These are phyloP conservation scores for Eleginops maclovinus DNA, from an alignment of 2,113 vertebrate species.

Conservation along the genomic window DNA sequence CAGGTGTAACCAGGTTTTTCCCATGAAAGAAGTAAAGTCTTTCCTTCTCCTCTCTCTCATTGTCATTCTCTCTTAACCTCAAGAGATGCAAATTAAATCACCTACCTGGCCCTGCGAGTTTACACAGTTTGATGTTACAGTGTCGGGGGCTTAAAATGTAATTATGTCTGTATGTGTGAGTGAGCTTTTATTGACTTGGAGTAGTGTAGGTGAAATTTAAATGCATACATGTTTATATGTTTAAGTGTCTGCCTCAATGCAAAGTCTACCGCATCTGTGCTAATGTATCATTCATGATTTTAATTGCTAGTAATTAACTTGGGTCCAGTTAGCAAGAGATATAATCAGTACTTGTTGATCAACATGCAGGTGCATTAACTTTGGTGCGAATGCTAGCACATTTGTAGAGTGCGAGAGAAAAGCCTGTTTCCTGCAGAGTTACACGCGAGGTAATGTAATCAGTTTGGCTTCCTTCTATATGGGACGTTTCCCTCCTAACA, in stretches of 20 bases:
- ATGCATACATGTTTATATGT: conserved; percentile 43
- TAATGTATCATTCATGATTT: conserved; percentile 82
- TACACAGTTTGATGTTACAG: conserved; percentile 14
- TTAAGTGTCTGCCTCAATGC: neutral
- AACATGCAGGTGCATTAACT: conserved; percentile 70
- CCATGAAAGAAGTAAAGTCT: conserved; percentile 44
- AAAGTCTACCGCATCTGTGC: conserved; percentile 50
- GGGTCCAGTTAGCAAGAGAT: conserved; percentile 77
- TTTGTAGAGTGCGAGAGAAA: conserved; percentile 45
- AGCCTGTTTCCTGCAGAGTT: conserved; percentile 32
- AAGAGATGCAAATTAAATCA: conserved; percentile 44
- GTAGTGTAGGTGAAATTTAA: conserved; percentile 24
- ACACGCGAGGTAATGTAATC: conserved; percentile 48
- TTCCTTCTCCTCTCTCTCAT: conserved; percentile 4
- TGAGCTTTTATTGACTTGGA: conserved; percentile 34
- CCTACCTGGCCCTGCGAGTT: conserved; percentile 4
- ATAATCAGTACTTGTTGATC: conserved; percentile 83
- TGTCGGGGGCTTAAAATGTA: conserved; percentile 16
- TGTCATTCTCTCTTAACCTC: conserved; percentile 38
- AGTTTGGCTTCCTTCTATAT: conserved; percentile 47
- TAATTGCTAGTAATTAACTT: conserved; percentile 83
- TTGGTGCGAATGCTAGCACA: conserved; percentile 32
- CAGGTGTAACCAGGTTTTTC: conserved; percentile 63
- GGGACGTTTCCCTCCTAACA: conserved; percentile 50
- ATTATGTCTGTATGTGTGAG: conserved; percentile 37